Base-by-base conservation (phyloP, 2,113 vertebrate genomes). In the Hyaena hyaena region DNA sequence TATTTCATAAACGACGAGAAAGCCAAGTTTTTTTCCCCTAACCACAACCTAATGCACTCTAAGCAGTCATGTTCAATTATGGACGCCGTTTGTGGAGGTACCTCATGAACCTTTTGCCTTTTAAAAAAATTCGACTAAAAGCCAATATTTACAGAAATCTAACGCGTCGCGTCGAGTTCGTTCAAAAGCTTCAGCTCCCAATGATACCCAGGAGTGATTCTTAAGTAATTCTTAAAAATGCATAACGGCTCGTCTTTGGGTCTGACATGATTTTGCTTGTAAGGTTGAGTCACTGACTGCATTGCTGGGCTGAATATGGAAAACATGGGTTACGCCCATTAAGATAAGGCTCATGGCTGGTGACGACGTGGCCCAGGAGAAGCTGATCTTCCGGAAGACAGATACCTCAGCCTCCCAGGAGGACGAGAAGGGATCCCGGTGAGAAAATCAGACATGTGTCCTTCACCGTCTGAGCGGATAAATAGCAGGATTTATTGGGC, bases 341-440 rank as follows among this genome's bases (percentile, higher is more conserved):
- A 17, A n/a, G 6, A 12, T 0, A n/a, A n/a, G 12, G 6, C 9
- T 9, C 2, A 7, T 35, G 43, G 31, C 4, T 43, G 4, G 17
- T 24, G 15, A n/a, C 1, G 3, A 17, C 0, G 58, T 1, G 2
- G 39, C 2, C 50, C 5, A 33, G 16, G 16, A 61, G 33, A 35
- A 15, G 26, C 71, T 43, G 58, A 39, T 45, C 3, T 1, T 86
- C 14, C 0, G 28, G 33, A 39, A 5, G 48, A 43, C 26, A 17
- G 8, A 26, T 0, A 12, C 4, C 19, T 58, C 61, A 17, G 2
- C 8, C 48, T 45, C 31, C 31, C 24, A 12, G 10, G 65, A 31
- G 0, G 11, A 26, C 0, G 0, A 8, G 33, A 15, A 2, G 19
- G 24, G 1, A 2, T 10, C 39, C 16, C 58, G 71, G 17, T 11